Evolutionary conservation across 2,888 invertebrate genomes (phyloP), one percentile per base, ranked within the genome.

Genomic region (Eupithecia subumbrata): DNA sequence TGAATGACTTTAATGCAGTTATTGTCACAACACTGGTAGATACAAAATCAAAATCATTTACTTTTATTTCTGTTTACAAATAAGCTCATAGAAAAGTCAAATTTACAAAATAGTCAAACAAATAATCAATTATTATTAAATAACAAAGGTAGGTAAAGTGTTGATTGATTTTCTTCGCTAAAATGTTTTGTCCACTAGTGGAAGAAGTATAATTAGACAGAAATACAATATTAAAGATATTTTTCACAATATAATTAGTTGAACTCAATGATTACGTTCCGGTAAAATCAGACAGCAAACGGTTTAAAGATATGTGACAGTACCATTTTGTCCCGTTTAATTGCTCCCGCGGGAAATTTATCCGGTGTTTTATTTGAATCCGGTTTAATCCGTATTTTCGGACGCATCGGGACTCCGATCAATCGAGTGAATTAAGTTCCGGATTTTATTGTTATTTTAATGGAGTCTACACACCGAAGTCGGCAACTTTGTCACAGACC

Each of bases 301-400:
- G 68, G 37, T 45, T 45, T 22, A 71, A 63, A 71, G 34, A 71
- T 71, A 76, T 76, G 71, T 74, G 76, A 72, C 72, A 72, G 71
- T 71, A 60, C 67, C 70, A 78, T 79, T 78, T 76, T 81, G 73
- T 75, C 78, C 82, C 81, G 80, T 84, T 83, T 85, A 85, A 88
- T 86, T 83, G 84, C 69, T 25, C 87, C 84, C 84, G 25, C 22
- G 89, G 88, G 88, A 89, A 89, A 89, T 89, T 84, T 86, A 80
- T 80, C 78, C 81, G 79, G 78, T 82, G 78, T 81, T 87, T 87
- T 86, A 87, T 84, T 84, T 82, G 83, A 81, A 83, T 81, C 82
- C 82, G 34, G 76, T 60, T 60, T 60, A 60, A 60, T 60, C 60
- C 60, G 60, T 69, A 78, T 76, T 75, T 82, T 81, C 76, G 77